Base-by-base conservation (phyloP, 2,113 vertebrate genomes). In the Sebastes schlegelii region DNA sequence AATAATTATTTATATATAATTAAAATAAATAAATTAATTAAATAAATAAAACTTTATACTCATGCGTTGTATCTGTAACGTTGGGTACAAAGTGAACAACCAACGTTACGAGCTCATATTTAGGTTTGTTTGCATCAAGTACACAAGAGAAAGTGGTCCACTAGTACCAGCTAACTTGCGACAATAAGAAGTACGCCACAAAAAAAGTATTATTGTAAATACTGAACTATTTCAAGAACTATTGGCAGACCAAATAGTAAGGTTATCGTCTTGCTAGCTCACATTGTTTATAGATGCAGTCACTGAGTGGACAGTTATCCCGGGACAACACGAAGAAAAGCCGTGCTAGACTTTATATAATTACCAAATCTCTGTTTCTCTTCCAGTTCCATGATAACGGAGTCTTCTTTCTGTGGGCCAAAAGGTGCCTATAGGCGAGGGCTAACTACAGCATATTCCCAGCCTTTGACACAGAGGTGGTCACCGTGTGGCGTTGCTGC, bases 361-460 rank as follows among this genome's bases (percentile, higher is more conserved):
- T 88, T 93, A 94, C 95, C 94, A 88, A 92, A 95, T 91, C 93
- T 92, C 9, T 76, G 74, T 80, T 89, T 92, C 78, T 94, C 93
- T 74, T 94, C 92, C 82, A 86, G 88, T 19, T 94, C 92, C 94
- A 95, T 95, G 76, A 0, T 76, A 4, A 7, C 77, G 4, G 45
- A 45, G 49, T 23, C 68, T 49, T 85, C 77, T 81, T 52, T 84
- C 14, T 73, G 40, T 26, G 21, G 52, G 21, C 42, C 45, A 57
- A 16, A 74, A 10, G 34, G 6, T 45, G 72, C 73, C 85, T 80
- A 34, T 5, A 64, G 40, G n/a, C 7, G 52, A 61, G 43, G 21
- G 12, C 65, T 55, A 11, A 58, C 69, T 86, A 69, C 49, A 65
- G 79, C 79, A 79, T 65, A 67, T 79, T 85, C 58, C 58, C 82